These are phyloP conservation scores for Astreopora myriophthalma DNA, from an alignment of 64 coral and sea anemone genomes.

Conservation along the genomic window DNA sequence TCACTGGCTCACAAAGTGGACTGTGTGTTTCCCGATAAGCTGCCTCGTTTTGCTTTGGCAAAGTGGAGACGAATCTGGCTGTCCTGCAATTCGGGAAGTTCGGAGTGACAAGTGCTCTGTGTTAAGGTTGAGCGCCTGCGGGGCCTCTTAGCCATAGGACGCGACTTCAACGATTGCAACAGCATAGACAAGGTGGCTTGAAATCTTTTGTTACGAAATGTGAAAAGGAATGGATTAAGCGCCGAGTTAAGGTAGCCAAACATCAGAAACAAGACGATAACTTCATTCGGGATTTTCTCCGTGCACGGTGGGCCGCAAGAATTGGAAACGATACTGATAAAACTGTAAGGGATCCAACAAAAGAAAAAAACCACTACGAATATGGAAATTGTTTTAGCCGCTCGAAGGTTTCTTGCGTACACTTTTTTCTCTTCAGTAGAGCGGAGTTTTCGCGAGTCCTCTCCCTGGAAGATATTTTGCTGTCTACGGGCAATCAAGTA, in stretches of 20 bases:
- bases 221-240: constrained; percentile 69
- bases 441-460: neutral
- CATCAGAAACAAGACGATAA: constrained; percentile 26
- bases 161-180: neutral
- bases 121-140: constrained; percentile 1
- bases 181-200: neutral
- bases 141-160: neutral
- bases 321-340: neutral
- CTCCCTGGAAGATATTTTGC: neutral
- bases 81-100: neutral
- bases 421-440: constrained; percentile 27
- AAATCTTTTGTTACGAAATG: constrained; percentile 26
- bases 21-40: neutral
- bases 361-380: constrained; percentile 54
- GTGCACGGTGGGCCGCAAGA: neutral
- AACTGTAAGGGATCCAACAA: constrained; percentile 56
- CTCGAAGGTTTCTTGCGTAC: constrained; percentile 36
- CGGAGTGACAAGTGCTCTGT: neutral
- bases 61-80: neutral
- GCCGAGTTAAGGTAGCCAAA: constrained; percentile 72
- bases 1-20: neutral
- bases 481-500: constrained; percentile 69
- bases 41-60: neutral
- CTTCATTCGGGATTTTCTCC: neutral
- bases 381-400: constrained; percentile 70